Percentiles rank a stretch among this genome's conserved stretches.
These are phyloP conservation scores for Sebastes fasciatus DNA, from an alignment of 2,113 vertebrate species.

Conservation along the genomic window DNA sequence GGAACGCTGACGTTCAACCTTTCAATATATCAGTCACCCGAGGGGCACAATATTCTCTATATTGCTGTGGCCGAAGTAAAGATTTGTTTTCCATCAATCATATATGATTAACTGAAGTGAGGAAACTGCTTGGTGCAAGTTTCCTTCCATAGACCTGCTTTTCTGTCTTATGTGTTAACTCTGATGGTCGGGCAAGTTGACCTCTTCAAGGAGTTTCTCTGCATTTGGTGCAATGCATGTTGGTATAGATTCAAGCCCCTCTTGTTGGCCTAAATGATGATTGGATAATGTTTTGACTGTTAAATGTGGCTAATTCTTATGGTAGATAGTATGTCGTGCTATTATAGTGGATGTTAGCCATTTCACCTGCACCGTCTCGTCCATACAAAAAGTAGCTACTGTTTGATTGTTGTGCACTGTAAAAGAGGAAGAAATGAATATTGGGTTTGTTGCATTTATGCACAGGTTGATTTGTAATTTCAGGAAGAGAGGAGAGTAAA, in stretches of 20 bases:
- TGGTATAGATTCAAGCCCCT: not conserved
- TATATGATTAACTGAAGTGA: not conserved
- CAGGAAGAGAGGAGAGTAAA: not conserved
- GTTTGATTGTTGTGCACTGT: not conserved
- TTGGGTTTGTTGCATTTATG: not conserved
- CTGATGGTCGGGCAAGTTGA: not conserved
- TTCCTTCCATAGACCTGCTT: not conserved
- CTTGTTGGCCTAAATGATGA: not conserved
- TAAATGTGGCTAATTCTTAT: not conserved
- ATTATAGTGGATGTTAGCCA: not conserved
- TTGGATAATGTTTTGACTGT: not conserved
- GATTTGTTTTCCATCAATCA: not conserved
- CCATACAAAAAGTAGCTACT: not conserved
- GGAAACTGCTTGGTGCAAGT: not conserved
- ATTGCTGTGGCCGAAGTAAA: not conserved
- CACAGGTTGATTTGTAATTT: not conserved
- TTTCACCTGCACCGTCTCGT: not conserved
- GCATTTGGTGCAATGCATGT: not conserved
- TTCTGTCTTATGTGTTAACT: not conserved
- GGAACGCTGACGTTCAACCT: conserved; percentile 4
- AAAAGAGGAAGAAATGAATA: not conserved
- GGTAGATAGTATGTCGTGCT: not conserved
- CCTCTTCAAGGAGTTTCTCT: conserved; percentile 1
- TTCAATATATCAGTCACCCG: not conserved
- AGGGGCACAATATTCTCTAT: not conserved